Evolutionary conservation across 2,797 vertebrate genomes (phyloP).

Genomic region (Pangasius sanitwongsei): DNA sequence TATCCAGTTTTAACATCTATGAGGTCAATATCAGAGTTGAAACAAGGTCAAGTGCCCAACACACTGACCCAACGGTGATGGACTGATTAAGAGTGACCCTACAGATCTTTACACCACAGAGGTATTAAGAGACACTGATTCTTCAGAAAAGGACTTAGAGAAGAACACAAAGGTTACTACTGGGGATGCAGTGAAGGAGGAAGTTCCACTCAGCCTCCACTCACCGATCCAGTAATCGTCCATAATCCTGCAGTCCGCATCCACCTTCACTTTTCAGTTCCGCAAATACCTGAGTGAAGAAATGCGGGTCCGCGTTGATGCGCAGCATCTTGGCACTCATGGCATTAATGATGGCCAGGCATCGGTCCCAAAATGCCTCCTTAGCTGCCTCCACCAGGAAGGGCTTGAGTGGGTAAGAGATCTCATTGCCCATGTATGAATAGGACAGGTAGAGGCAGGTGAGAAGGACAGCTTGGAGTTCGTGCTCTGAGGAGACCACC

Average conservation of each 20-base stretch:
- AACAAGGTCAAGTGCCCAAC: constrained; percentile 10
- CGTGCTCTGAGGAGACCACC: constrained; percentile 76
- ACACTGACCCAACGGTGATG: constrained; percentile 37
- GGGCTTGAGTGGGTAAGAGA: constrained; percentile 79
- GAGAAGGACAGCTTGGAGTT: constrained; percentile 80
- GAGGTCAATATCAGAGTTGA: background rate
- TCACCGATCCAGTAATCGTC: constrained; percentile 80
- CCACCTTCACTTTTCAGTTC: constrained; percentile 82
- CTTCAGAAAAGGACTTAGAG: constrained; percentile 25
- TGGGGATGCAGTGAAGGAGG: constrained; percentile 28
- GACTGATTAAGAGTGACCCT: constrained; percentile 42
- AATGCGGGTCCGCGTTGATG: constrained; percentile 84
- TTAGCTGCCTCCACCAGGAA: constrained; percentile 81
- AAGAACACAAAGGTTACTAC: constrained; percentile 17
- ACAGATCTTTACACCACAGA: constrained; percentile 18
- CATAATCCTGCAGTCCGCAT: constrained; percentile 75
- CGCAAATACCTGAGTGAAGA: constrained; percentile 83
- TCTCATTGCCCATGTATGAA: constrained; percentile 77
- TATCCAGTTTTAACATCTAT: constrained; percentile 3
- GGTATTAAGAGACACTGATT: constrained; percentile 30
- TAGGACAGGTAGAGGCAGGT: constrained; percentile 80
- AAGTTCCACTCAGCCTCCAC: constrained; percentile 23
- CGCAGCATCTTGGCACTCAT: constrained; percentile 83
- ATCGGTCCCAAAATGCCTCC: constrained; percentile 86
- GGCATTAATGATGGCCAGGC: constrained; percentile 78